Percentiles rank a stretch among this genome's conserved stretches.
phyloP scores from a whole-genome alignment of 2,797 vertebrate species.

The Parambassis ranga region DNA sequence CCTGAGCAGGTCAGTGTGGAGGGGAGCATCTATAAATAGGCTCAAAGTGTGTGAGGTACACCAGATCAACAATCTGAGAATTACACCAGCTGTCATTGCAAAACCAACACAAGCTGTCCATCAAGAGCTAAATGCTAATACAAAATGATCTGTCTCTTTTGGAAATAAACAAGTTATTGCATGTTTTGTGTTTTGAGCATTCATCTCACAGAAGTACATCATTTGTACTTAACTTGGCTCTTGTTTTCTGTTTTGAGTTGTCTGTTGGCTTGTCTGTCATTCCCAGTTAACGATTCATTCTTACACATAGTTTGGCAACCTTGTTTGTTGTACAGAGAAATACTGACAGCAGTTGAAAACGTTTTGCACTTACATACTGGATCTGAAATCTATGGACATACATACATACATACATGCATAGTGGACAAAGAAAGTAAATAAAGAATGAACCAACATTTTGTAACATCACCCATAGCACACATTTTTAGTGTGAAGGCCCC shows the following conservation, averaged over 20 bases:
- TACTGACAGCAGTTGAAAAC: neutral
- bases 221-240: neutral
- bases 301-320: neutral
- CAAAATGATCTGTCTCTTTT: neutral
- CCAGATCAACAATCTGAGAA: constrained; percentile 54
- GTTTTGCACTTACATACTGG: too few species aligned
- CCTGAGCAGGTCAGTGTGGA: constrained; percentile 49
- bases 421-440: too few species aligned
- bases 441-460: too few species aligned
- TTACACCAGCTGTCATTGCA: constrained; percentile 58
- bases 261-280: neutral
- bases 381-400: too few species aligned
- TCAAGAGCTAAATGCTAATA: neutral
- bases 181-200: neutral
- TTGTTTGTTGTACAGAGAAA: neutral
- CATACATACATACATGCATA: too few species aligned
- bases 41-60: constrained; percentile 50
- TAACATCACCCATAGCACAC: too few species aligned
- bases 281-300: neutral
- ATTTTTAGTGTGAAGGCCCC: too few species aligned
- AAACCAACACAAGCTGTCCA: constrained; percentile 10
- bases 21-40: constrained; percentile 75
- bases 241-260: neutral
- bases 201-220: neutral
- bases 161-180: neutral